A percentile compares a stretch with the other conserved stretches of the same genome.
Evolutionary conservation across 2,797 vertebrate genomes (phyloP).

Genomic region (Platalea minor): DNA sequence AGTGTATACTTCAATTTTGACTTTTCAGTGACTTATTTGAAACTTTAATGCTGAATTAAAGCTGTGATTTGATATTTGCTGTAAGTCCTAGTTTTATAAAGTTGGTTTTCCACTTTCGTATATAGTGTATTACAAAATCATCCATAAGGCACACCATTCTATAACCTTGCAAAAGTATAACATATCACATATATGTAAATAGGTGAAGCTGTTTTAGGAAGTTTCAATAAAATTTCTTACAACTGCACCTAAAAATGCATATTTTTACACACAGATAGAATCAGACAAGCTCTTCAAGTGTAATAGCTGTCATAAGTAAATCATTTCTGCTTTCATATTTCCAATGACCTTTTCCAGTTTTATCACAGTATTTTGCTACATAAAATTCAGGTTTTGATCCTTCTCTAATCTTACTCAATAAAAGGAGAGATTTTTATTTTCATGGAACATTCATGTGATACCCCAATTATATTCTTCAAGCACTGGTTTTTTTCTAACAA

Average conservation of each 20-base stretch:
- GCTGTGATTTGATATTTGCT: background rate
- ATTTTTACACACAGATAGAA: background rate
- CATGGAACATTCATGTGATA: background rate
- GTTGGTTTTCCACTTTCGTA: background rate
- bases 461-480: background rate
- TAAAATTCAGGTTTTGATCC: background rate
- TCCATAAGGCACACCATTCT: background rate
- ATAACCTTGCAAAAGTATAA: background rate
- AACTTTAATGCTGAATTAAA: background rate
- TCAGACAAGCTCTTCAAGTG: background rate
- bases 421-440: background rate
- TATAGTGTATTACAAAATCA: background rate
- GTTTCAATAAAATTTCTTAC: background rate
- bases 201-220: background rate
- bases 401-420: background rate
- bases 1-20: background rate
- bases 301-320: background rate
- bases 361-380: background rate
- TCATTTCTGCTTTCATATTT: background rate
- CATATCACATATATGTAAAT: background rate
- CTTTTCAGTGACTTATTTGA: background rate
- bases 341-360: background rate
- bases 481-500: background rate
- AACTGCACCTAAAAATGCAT: background rate
- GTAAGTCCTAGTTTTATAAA: background rate